Evolutionary conservation across 2,797 vertebrate species (phyloP).

Genomic region (Tinamus major): DNA sequence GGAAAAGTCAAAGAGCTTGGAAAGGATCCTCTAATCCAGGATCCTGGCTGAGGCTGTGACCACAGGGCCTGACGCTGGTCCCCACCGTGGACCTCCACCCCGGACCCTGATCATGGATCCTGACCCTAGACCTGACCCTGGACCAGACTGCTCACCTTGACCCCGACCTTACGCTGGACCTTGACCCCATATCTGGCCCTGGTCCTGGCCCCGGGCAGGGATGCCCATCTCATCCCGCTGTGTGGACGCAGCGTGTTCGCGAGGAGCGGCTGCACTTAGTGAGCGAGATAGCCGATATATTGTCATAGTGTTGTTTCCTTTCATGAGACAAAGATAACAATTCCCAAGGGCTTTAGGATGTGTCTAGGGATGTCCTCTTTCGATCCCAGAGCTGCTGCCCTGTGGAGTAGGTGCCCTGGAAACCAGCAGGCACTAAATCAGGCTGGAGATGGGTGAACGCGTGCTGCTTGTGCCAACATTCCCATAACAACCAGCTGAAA

Average conservation of each 20-base stretch:
- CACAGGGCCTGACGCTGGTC: too few relatives aligned
- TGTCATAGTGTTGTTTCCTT: not conserved
- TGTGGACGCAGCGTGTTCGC: not conserved
- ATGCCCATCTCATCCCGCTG: not conserved
- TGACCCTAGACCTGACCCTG: too few relatives aligned
- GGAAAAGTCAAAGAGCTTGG: not conserved
- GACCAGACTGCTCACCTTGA: too few relatives aligned
- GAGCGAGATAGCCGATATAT: not conserved
- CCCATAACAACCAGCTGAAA: not conserved
- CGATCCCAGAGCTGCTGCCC: not conserved
- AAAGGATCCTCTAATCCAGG: not conserved
- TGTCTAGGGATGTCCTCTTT: rapidly evolving
- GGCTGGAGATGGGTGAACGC: rapidly evolving
- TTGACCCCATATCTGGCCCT: too few relatives aligned
- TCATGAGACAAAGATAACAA: not conserved
- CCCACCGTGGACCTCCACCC: too few relatives aligned
- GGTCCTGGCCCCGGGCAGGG: not conserved
- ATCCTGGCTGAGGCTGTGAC: too few relatives aligned
- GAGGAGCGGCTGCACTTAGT: not conserved
- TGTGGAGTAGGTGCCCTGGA: not conserved
- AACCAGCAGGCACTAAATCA: not conserved
- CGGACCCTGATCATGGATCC: too few relatives aligned
- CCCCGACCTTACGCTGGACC: too few relatives aligned
- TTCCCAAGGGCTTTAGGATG: rapidly evolving
- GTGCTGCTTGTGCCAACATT: rapidly evolving